Evolutionary conservation across 2,888 invertebrate genomes (phyloP).

Genomic region (Thyatira batis): DNA sequence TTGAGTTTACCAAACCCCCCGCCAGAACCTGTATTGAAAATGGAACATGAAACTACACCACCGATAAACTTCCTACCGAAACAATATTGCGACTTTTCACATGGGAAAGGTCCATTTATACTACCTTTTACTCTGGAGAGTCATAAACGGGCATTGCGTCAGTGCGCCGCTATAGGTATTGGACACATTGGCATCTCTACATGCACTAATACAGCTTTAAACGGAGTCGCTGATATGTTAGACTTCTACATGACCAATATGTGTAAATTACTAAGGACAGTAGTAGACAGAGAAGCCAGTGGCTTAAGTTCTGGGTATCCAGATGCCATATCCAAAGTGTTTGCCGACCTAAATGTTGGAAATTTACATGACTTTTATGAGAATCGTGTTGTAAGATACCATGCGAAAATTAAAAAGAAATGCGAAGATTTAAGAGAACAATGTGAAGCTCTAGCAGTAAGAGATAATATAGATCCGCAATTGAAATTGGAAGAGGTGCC

Average conservation of each 20-base stretch:
- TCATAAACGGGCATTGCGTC: slow-evolving; percentile 67
- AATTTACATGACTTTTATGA: slow-evolving; percentile 72
- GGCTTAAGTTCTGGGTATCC: slow-evolving; percentile 69
- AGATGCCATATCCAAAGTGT: slow-evolving; percentile 74
- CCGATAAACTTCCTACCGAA: slow-evolving; percentile 71
- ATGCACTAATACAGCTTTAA: slow-evolving; percentile 67
- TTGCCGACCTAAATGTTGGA: slow-evolving; percentile 69
- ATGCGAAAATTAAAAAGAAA: slow-evolving; percentile 58
- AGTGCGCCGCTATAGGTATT: slow-evolving; percentile 73
- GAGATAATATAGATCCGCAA: slow-evolving; percentile 63
- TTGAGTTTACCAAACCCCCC: slow-evolving; percentile 61
- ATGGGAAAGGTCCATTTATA: slow-evolving; percentile 67
- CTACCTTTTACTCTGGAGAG: slow-evolving; percentile 74
- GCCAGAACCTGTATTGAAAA: slow-evolving; percentile 55
- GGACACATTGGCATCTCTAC: slow-evolving; percentile 67
- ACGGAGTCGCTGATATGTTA: slow-evolving; percentile 64
- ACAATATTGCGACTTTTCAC: slow-evolving; percentile 71
- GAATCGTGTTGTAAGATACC: slow-evolving; percentile 65
- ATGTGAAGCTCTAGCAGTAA: slow-evolving; percentile 61
- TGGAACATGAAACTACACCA: slow-evolving; percentile 57
- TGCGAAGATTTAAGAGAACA: slow-evolving; percentile 56
- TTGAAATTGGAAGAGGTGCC: slow-evolving; percentile 77
- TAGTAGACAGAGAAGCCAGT: slow-evolving; percentile 69
- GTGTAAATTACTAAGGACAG: slow-evolving; percentile 68
- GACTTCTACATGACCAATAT: slow-evolving; percentile 71